phyloP scores from a whole-genome alignment of 1,140 invertebrate species.

The Drosophila nigromelanica region DNA sequence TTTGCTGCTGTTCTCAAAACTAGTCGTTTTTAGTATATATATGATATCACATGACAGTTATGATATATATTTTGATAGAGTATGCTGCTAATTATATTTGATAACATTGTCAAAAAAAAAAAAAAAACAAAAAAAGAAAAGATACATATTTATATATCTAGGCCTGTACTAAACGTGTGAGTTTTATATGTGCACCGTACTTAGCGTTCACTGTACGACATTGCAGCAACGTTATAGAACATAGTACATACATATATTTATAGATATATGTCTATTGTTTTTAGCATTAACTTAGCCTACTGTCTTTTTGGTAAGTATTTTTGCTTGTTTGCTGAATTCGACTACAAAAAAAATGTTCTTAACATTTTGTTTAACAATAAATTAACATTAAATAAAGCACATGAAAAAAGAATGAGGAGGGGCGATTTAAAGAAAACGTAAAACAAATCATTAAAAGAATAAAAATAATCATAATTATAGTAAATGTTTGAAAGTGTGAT shows the following conservation, averaged over 20 bases:
- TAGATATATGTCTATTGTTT: conserved; percentile 5
- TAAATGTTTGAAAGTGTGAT: conserved; percentile 12
- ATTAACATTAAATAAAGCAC: conserved; percentile 53
- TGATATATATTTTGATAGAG: conserved; percentile 36
- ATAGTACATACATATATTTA: conserved; percentile 4
- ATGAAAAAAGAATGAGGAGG: not conserved
- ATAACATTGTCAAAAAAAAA: conserved; percentile 4
- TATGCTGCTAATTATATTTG: conserved; percentile 27
- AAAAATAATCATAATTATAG: conserved; percentile 6
- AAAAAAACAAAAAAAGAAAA: not conserved
- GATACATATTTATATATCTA: too few species aligned
- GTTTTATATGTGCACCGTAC: too few species aligned
- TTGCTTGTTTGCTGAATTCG: conserved; percentile 48
- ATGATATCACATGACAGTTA: conserved; percentile 41
- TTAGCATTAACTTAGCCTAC: conserved; percentile 60
- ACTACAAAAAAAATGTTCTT: conserved; percentile 25
- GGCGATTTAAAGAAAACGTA: not conserved
- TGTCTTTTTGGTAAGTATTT: conserved; percentile 79
- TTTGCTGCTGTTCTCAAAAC: conserved; percentile 31
- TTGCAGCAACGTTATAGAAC: not conserved
- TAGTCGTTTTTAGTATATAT: conserved; percentile 11
- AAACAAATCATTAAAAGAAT: conserved; percentile 19
- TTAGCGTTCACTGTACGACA: too few species aligned
- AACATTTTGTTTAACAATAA: conserved; percentile 48
- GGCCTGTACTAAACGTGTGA: too few species aligned